Conservation (phyloP, 92 coral and sea anemone genomes). For the Palythoa caribaeorum region DNA sequence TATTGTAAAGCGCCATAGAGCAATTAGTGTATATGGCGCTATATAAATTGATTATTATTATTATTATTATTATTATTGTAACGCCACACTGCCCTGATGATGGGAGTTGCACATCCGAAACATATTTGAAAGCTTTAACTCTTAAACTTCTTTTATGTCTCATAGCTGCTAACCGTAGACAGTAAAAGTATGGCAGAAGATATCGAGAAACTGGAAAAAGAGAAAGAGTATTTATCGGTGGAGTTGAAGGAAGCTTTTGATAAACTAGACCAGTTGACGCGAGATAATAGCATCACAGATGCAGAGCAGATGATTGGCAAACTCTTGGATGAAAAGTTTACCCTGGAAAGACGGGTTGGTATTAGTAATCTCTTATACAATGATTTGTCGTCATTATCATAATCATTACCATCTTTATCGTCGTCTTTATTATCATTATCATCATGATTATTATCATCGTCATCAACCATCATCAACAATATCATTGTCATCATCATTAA, state of each 20-base stretch:
- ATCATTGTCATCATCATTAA: not conserved
- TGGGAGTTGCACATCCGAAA: no score
- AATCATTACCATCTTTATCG: not conserved
- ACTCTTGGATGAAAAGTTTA: conserved; percentile 78
- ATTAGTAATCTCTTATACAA: not conserved
- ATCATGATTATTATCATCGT: not conserved
- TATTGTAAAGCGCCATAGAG: no score
- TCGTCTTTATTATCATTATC: not conserved
- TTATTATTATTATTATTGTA: no score
- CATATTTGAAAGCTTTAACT: no score
- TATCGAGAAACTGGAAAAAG: conserved; percentile 66
- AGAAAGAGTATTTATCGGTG: conserved; percentile 74
- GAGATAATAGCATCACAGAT: conserved; percentile 26
- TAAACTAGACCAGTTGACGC: conserved; percentile 65
- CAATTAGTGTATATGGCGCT: no score
- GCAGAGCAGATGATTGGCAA: conserved; percentile 67
- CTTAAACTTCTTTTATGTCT: not conserved
- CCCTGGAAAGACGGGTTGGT: conserved; percentile 82
- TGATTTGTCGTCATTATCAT: no score
- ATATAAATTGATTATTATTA: no score
- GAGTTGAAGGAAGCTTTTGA: conserved; percentile 72
- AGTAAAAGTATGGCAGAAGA: conserved; percentile 65
- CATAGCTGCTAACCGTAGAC: conserved; percentile 74
- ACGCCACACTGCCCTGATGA: no score
- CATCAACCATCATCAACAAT: not conserved